These are phyloP conservation scores for Atta cephalotes DNA, from an alignment of 1,140 invertebrate genomes.

Conservation along the genomic window DNA sequence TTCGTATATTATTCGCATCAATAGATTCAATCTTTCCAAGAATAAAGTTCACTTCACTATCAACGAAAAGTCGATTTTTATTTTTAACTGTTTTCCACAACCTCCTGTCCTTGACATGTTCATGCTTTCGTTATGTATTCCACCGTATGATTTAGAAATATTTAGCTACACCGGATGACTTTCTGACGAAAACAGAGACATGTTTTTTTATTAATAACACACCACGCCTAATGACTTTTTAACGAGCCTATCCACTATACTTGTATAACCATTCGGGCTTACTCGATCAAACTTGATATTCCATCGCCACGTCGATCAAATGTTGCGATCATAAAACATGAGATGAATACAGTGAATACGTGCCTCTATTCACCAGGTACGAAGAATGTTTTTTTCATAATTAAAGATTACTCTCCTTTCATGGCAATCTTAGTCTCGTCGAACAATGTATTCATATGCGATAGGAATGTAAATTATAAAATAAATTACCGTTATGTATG, in stretches of 20 bases:
- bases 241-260: constrained; percentile 40
- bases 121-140: constrained; percentile 9
- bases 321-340: not conserved
- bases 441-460: not conserved
- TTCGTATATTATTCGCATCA: not conserved
- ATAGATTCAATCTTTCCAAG: not conserved
- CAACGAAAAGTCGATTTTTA: not conserved
- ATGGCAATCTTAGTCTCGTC: not conserved
- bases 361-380: constrained; percentile 2
- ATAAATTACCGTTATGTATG: constrained; percentile 21
- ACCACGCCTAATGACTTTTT: constrained; percentile 54
- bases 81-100: not conserved
- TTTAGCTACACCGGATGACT: constrained; percentile 25
- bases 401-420: constrained; percentile 51
- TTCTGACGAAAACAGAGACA: constrained; percentile 27
- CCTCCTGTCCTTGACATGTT: not conserved
- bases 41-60: not conserved
- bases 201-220: constrained; percentile 38
- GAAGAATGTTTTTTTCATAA: constrained; percentile 24
- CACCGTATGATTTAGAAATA: not conserved
- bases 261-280: constrained; percentile 6
- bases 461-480: constrained; percentile 24
- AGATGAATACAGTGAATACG: constrained; percentile 36
- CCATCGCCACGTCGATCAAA: constrained; percentile 40
- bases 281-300: constrained; percentile 47